phyloP scores from a whole-genome alignment of 1,140 invertebrate species.

The Campoletis sonorensis region DNA sequence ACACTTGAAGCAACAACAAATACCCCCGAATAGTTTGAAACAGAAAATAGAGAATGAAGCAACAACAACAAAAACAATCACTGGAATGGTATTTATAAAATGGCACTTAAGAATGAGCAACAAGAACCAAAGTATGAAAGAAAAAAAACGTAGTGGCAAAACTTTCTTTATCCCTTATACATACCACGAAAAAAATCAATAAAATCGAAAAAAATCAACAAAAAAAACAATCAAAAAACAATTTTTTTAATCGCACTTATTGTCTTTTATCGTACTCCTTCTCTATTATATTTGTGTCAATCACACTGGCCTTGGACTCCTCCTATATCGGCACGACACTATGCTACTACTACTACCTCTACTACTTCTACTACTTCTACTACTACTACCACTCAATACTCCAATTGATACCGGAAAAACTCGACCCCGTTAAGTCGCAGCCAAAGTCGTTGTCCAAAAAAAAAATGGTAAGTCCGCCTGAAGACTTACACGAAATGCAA shows the following conservation, averaged over 20 bases:
- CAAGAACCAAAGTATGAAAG: conserved; percentile 11
- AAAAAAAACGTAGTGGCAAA: not conserved
- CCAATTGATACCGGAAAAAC: conserved; percentile 73
- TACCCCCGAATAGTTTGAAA: not conserved
- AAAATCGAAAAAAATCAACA: too few species aligned
- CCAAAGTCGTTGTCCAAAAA: conserved; percentile 79
- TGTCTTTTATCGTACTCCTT: conserved; percentile 77
- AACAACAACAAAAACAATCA: not conserved
- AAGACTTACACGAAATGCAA: conserved; percentile 72
- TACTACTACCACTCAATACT: conserved; percentile 75
- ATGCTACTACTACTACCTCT: conserved; percentile 75
- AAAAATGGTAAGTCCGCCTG: conserved; percentile 78
- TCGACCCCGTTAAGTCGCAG: conserved; percentile 77
- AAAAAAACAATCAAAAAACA: too few species aligned
- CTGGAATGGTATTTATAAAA: conserved; percentile 30
- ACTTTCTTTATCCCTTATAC: not conserved
- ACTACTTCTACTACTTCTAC: conserved; percentile 67
- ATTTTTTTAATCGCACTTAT: conserved; percentile 70
- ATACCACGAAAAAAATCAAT: conserved; percentile 34
- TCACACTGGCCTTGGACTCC: conserved; percentile 78
- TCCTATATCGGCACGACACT: conserved; percentile 77
- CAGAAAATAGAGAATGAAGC: not conserved
- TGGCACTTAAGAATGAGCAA: conserved; percentile 27
- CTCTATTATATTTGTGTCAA: conserved; percentile 77
- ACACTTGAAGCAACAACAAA: not conserved